Evolutionary conservation across 92 coral and sea anemone genomes (phyloP).

Genomic region (Montipora capitata): DNA sequence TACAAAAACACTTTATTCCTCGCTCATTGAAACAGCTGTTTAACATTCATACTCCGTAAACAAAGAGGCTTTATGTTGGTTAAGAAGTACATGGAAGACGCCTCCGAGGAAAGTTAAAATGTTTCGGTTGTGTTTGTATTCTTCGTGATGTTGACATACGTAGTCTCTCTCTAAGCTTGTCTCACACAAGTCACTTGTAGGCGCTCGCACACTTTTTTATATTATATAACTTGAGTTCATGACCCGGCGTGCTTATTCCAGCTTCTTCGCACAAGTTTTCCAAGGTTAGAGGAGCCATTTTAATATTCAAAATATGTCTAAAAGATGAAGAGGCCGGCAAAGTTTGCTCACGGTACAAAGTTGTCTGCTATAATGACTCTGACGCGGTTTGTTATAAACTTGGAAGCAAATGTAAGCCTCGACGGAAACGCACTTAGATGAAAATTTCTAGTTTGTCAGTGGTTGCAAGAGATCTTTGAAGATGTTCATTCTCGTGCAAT

Average conservation of each 20-base stretch:
- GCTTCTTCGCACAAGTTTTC: background rate
- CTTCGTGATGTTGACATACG: constrained; percentile 16
- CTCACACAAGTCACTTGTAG: constrained; percentile 8
- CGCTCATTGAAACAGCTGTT: constrained; percentile 54
- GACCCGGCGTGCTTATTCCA: constrained; percentile 43
- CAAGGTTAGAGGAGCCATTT: constrained; percentile 1
- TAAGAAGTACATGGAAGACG: constrained; percentile 31
- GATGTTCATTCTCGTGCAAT: constrained; percentile 25
- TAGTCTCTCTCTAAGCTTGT: background rate
- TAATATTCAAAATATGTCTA: constrained; percentile 9
- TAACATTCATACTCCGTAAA: constrained; percentile 59
- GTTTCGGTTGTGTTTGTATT: constrained; percentile 23
- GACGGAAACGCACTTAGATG: background rate
- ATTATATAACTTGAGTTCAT: constrained; percentile 41
- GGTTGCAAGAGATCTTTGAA: background rate
- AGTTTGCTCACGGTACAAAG: background rate
- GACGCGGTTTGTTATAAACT: background rate
- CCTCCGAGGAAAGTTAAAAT: background rate
- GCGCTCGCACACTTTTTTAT: constrained; percentile 40
- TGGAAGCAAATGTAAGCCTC: background rate
- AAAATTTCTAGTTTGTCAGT: background rate
- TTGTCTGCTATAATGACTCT: background rate
- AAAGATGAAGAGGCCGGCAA: background rate
- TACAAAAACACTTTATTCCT: constrained; percentile 41
- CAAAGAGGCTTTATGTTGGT: constrained; percentile 44